Evolutionary conservation across 2,888 invertebrate genomes (phyloP).

Genomic region (Conops quadrifasciatus): DNA sequence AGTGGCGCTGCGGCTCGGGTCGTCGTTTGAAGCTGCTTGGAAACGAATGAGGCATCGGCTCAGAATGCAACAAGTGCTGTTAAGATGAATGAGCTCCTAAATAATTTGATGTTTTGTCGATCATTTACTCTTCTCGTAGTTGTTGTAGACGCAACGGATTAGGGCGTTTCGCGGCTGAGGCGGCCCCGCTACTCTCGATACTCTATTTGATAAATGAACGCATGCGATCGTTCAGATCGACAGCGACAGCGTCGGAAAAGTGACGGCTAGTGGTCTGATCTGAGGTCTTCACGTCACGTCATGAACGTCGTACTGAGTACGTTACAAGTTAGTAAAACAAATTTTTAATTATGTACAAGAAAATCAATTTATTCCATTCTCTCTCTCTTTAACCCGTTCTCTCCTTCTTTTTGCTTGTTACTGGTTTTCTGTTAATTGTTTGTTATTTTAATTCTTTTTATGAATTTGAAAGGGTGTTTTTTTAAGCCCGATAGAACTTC

Average conservation of each 20-base stretch:
- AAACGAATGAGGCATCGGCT: neutral
- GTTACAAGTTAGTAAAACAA: conserved; percentile 27
- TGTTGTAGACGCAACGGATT: too few relatives aligned
- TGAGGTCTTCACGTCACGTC: neutral
- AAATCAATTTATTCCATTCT: neutral
- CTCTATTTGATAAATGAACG: conserved; percentile 45
- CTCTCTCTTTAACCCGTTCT: neutral
- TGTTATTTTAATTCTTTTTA: too few relatives aligned
- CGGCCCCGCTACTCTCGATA: conserved; percentile 18
- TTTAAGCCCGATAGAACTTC: too few relatives aligned
- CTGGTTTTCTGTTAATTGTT: neutral
- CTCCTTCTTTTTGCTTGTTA: neutral
- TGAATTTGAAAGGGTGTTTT: too few relatives aligned
- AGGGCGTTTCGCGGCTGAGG: neutral
- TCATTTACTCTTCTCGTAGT: neutral
- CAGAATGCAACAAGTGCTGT: conserved; percentile 11
- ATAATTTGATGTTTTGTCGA: conserved; percentile 51
- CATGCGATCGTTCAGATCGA: conserved; percentile 40
- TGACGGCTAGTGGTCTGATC: conserved; percentile 2
- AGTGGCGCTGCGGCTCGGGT: neutral
- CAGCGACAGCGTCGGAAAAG: conserved; percentile 44
- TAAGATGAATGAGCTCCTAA: conserved; percentile 59
- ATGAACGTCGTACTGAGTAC: too few relatives aligned
- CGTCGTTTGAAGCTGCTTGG: neutral
- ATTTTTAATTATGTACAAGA: conserved; percentile 23